phyloP scores from a whole-genome alignment of 2,797 vertebrate species.

The Poeciliopsis paucimaculata region DNA sequence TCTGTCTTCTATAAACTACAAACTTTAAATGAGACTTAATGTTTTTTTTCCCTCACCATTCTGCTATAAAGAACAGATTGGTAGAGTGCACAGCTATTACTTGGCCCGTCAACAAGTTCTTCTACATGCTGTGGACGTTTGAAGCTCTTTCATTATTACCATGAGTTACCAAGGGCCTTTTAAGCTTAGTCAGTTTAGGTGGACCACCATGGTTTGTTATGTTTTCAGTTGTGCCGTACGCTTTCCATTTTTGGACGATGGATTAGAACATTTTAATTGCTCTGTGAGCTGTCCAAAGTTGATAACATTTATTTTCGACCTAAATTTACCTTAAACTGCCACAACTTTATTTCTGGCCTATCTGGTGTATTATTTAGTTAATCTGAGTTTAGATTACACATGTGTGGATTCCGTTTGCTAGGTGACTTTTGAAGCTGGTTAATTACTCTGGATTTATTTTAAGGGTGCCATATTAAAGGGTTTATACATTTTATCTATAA shows the following conservation, averaged over 20 bases:
- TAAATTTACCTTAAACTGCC: background rate
- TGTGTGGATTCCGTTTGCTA: background rate
- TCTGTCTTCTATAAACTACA: background rate
- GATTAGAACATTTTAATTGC: background rate
- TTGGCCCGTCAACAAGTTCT: background rate
- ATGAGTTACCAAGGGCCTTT: background rate
- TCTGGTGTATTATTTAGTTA: background rate
- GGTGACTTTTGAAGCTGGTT: background rate
- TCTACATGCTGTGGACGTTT: background rate
- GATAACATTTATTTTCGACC: background rate
- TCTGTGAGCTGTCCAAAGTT: background rate
- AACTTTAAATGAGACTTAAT: background rate
- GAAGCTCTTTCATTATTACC: background rate
- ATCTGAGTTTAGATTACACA: background rate
- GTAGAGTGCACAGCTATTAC: background rate
- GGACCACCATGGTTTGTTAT: background rate
- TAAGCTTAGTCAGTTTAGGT: background rate
- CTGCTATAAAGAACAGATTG: background rate
- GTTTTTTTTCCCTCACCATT: background rate
- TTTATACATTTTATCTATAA: background rate
- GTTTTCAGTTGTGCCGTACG: background rate
- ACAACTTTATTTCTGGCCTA: background rate
- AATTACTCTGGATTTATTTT: background rate
- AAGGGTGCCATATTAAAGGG: background rate
- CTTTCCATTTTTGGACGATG: background rate